phyloP scores from a whole-genome alignment of 2,113 vertebrate genomes.

The Corythornis madagascariensis region DNA sequence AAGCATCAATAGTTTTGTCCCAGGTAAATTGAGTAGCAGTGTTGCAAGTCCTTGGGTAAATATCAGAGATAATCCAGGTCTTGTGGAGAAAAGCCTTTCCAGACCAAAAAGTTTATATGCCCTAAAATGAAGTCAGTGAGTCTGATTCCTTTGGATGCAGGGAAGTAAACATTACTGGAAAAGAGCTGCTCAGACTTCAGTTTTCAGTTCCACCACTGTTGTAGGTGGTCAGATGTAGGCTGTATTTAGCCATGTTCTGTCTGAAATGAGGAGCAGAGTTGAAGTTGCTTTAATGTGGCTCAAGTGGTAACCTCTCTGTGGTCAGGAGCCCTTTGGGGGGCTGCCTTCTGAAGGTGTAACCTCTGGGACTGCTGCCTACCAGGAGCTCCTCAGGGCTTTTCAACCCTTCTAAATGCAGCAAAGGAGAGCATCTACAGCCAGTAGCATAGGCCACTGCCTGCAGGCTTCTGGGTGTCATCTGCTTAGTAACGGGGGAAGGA shows the following conservation, averaged over 20 bases:
- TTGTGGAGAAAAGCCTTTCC: not conserved
- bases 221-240: not conserved
- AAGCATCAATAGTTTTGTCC: not conserved
- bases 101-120: not conserved
- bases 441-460: not conserved
- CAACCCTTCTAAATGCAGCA: not conserved
- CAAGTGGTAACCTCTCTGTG: not conserved
- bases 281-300: not conserved
- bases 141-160: not conserved
- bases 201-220: not conserved
- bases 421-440: not conserved
- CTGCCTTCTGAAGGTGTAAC: not conserved
- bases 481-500: not conserved
- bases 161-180: not conserved
- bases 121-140: not conserved
- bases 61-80: not conserved
- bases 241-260: not conserved
- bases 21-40: not conserved
- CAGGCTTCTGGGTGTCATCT: not conserved
- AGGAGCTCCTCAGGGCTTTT: not conserved
- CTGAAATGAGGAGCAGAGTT: not conserved
- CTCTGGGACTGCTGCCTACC: not conserved
- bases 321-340: not conserved
- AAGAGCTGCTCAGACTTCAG: not conserved
- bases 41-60: not conserved